phyloP scores from a whole-genome alignment of 2,113 vertebrate species.

The Boleophthalmus pectinirostris region DNA sequence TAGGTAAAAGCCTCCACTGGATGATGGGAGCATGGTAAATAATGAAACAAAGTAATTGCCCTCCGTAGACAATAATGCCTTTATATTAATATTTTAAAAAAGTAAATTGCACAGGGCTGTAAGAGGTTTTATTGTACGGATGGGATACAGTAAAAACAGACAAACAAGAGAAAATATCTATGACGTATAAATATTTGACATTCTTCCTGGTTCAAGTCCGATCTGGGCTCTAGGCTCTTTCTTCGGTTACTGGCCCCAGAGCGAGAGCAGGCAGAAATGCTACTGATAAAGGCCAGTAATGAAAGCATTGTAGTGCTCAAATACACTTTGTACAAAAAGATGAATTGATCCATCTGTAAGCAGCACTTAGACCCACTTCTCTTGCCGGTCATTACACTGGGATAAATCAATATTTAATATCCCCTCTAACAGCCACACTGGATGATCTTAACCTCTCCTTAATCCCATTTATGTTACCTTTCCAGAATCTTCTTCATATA shows the following conservation, averaged over 20 bases:
- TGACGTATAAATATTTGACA: slow-evolving; percentile 78
- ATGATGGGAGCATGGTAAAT: slow-evolving; percentile 68
- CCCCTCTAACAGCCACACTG: slow-evolving; percentile 78
- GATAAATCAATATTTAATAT: slow-evolving; percentile 95
- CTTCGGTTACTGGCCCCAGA: slow-evolving; percentile 40
- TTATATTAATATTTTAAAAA: slow-evolving; percentile 80
- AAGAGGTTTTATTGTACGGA: slow-evolving; percentile 77
- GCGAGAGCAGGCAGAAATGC: slow-evolving; percentile 14
- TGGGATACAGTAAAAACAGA: slow-evolving; percentile 68
- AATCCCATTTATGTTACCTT: slow-evolving; percentile 89
- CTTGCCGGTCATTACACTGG: slow-evolving; percentile 78
- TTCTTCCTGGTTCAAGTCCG: slow-evolving; percentile 63
- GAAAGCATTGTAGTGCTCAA: slow-evolving; percentile 73
- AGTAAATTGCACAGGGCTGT: slow-evolving; percentile 68
- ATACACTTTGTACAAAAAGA: slow-evolving; percentile 84
- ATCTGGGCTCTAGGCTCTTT: slow-evolving; percentile 43
- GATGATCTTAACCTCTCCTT: slow-evolving; percentile 90
- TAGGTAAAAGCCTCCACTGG: slow-evolving; percentile 66
- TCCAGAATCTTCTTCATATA: slow-evolving; percentile 79
- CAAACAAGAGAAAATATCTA: slow-evolving; percentile 68
- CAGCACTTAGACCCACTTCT: slow-evolving; percentile 85
- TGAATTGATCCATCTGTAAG: slow-evolving; percentile 85
- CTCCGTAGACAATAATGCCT: slow-evolving; percentile 76
- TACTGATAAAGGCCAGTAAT: slow-evolving; percentile 57
- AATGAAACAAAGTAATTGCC: slow-evolving; percentile 80